Evolutionary conservation across 2,113 vertebrate genomes (phyloP).

Genomic region (Saguinus midas): DNA sequence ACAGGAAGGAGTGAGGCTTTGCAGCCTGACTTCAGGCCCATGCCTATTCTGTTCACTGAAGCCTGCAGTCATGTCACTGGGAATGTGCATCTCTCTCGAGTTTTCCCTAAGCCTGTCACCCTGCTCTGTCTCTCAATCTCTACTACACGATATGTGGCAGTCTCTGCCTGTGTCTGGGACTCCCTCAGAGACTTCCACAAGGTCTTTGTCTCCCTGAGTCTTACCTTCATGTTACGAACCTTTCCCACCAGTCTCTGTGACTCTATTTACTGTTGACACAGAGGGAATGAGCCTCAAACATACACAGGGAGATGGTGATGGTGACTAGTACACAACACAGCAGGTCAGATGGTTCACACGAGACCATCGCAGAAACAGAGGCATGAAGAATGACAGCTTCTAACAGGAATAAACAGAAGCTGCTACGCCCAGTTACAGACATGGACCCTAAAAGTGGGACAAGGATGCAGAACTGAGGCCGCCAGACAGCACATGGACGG

Average conservation of each 20-base stretch:
- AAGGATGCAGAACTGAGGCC: too few relatives aligned
- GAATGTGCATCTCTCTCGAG: fast-evolving
- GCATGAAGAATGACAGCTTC: neutral
- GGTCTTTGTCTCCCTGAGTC: neutral
- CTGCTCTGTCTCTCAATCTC: neutral
- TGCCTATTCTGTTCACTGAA: too few relatives aligned
- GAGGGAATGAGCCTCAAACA: neutral
- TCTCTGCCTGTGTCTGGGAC: neutral
- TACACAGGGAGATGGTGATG: neutral
- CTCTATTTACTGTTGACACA: neutral
- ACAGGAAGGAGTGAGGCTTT: too few relatives aligned
- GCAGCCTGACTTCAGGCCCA: neutral
- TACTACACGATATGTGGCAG: neutral
- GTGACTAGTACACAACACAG: neutral
- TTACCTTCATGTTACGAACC: neutral
- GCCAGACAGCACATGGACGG: neutral
- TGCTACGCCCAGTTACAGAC: neutral
- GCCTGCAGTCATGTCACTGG: neutral
- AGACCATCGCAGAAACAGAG: neutral
- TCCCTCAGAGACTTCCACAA: neutral
- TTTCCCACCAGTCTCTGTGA: neutral
- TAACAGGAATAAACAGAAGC: neutral
- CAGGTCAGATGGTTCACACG: neutral
- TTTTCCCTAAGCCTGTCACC: neutral
- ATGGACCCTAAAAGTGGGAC: neutral